A percentile compares a stretch with the other conserved stretches of the same genome.
These are phyloP conservation scores for Tinamus guttatus DNA, from an alignment of 2,113 vertebrate species.

Conservation along the genomic window DNA sequence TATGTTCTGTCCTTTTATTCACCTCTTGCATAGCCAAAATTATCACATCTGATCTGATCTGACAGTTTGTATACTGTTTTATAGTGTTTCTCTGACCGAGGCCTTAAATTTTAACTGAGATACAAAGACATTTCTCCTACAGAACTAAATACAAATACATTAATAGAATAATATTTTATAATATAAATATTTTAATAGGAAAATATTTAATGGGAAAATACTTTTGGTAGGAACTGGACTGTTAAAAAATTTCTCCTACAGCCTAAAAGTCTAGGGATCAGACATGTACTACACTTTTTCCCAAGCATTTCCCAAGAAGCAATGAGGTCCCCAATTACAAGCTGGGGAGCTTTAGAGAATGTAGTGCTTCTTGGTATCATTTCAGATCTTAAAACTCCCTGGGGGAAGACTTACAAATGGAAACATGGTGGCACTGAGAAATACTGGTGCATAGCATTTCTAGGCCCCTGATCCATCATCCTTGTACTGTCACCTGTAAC, in stretches of 20 bases:
- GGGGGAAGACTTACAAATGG: not conserved
- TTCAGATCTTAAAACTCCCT: not conserved
- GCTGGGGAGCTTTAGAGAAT: not conserved
- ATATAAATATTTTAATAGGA: not conserved
- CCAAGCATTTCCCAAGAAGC: fast-evolving
- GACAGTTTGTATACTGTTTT: not conserved
- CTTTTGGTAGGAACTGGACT: not conserved
- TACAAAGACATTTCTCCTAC: not conserved
- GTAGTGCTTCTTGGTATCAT: not conserved
- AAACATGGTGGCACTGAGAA: not conserved
- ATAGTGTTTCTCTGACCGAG: not conserved
- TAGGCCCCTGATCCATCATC: not conserved
- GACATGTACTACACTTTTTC: not conserved
- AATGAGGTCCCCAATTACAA: not conserved
- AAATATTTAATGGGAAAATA: not conserved
- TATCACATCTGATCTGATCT: not conserved
- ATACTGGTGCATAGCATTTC: not conserved
- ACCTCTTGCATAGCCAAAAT: constrained; percentile 2
- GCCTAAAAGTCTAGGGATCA: not conserved
- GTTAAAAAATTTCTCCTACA: not conserved
- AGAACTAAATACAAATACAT: not conserved
- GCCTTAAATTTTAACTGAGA: not conserved
- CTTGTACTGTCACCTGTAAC: not conserved
- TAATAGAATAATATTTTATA: not conserved
- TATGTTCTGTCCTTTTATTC: not conserved